phyloP scores from a whole-genome alignment of 2,888 invertebrate genomes.

The Scaptodrosophila latifasciaeformis region DNA sequence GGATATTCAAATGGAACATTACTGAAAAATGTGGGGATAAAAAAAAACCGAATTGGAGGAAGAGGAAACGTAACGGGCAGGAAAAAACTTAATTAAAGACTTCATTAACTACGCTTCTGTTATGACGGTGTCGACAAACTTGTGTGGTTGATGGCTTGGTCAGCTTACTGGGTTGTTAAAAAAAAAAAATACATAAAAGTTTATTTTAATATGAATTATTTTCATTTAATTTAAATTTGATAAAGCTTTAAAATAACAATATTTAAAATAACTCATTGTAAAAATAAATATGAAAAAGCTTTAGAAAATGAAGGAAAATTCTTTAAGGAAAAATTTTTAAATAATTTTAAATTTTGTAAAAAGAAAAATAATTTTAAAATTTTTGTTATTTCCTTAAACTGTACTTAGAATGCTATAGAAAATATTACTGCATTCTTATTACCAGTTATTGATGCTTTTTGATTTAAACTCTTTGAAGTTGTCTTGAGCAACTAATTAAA shows the following conservation, averaged over 20 bases:
- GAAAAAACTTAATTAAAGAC: slow-evolving; percentile 60
- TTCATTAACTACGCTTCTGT: slow-evolving; percentile 54
- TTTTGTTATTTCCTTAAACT: no score
- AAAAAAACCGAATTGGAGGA: no score
- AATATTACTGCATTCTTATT: no score
- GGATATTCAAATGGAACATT: slow-evolving; percentile 6
- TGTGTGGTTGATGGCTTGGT: not conserved
- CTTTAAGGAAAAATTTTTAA: not conserved
- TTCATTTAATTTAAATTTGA: slow-evolving; percentile 50
- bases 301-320: slow-evolving; percentile 12
- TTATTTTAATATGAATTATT: slow-evolving; percentile 45
- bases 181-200: not conserved
- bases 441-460: no score
- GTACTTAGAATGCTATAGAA: no score
- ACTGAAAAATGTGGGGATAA: no score
- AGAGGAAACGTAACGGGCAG: no score
- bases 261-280: slow-evolving; percentile 38
- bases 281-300: slow-evolving; percentile 11
- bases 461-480: no score
- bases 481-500: no score
- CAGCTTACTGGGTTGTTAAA: no score
- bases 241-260: slow-evolving; percentile 46
- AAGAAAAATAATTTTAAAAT: no score
- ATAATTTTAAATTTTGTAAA: no score
- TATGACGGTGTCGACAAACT: slow-evolving; percentile 17